Evolutionary conservation across 2,888 invertebrate genomes (phyloP), one percentile per base, ranked within the genome.

Genomic region (Adelphocoris suturalis): DNA sequence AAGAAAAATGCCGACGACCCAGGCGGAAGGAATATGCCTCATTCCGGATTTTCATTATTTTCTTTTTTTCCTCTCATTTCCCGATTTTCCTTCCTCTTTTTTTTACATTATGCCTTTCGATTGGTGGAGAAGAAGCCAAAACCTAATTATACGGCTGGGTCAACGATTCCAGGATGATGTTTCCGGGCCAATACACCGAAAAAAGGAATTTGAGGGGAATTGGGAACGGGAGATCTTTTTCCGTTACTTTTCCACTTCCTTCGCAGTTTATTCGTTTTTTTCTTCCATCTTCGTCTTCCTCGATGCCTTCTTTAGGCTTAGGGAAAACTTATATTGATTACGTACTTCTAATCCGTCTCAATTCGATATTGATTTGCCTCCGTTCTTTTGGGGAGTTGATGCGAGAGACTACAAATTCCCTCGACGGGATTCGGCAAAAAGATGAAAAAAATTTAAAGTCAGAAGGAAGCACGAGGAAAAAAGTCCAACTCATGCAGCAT

Each of bases 131-230:
- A 68, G 68, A 19, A n/a, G 84, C 13, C 55, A n/a, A n/a, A 81
- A 84, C 84, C 85, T 85, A 85, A 85, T 85, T 85, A 85, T 28
- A 61, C 85, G 61, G 85, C 57, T 61, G 85, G 61, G 61, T 28
- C 85, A 57, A 85, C 61, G 85, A 85, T 85, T 85, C 85, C 28
- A 0, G 28, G 85, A 85, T 57, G 85, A 37, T 85, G 61, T 85
- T 85, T 85, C 85, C 57, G 61, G 61, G 55, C 57, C 85, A 85
- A 57, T 85, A 85, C 48, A 61, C 85, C 82, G 48, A 27, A 48
- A 82, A 52, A 48, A 82, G 14, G 52, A 19, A 19, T 3, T 81
- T 81, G 4, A 1, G 5, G 68, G 11, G 52, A 11, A 52, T 7
- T 52, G 4, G 68, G 68, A 23, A 68, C 5, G 12, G 13, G 13